Base-by-base conservation (phyloP, 2,113 vertebrate genomes). In the Hiodon tergisus region DNA sequence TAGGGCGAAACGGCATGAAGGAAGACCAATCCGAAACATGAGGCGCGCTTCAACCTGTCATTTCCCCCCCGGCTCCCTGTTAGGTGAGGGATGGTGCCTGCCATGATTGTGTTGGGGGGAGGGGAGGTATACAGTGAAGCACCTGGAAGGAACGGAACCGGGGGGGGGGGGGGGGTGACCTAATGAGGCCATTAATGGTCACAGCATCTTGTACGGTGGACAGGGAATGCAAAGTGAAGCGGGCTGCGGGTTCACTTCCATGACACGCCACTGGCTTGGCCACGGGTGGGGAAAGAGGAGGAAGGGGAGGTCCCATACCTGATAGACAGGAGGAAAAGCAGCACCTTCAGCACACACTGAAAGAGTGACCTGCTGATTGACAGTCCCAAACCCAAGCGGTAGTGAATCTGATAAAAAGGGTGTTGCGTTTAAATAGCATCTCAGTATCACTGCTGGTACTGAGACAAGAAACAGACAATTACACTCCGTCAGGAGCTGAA, bases 171-270 rank as follows among this genome's bases (percentile, higher is more conserved):
- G 62, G 46, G 6, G 62, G 50, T 52, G 17, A 31, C 53, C 7
- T 66, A 67, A 74, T 67, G 52, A 66, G 72, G 53, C 17, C 72
- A 57, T 74, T 74, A 67, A 62, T 61, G 17, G 62, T 48, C 51
- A 51, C 62, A 54, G 61, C 52, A 67, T 74, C 53, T 47, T 51
- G 52, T 47, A 52, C 17, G 31, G 7, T 10, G 17, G 55, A 52
- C 6, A 14, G 48, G 67, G 52, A 51, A 69, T n/a, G 67, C 50
- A 53, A n/a, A 11, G 7, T 7, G 7, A 13, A 53, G 47, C 11
- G n/a, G 17, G 31, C 31, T 14, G 61, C 4, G 14, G 14, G 58
- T 59, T 63, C 67, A 53, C 67, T n/a, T 69, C 67, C n/a, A 73
- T n/a, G 6, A 31, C 65, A 10, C 13, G 5, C 14, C 67, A 17